phyloP scores from a whole-genome alignment of 1,140 invertebrate genomes.

The Bombus fervidus region DNA sequence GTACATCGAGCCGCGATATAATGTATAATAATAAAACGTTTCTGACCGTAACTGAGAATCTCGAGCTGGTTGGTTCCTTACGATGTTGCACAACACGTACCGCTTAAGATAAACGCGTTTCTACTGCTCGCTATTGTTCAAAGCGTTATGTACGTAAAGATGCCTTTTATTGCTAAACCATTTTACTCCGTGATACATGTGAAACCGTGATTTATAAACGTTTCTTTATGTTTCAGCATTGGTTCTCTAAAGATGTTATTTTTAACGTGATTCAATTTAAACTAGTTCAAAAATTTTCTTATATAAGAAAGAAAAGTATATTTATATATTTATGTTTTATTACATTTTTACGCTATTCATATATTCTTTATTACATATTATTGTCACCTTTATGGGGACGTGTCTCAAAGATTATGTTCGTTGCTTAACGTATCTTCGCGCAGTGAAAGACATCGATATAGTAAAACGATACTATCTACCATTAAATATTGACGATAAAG shows the following conservation, averaged over 20 bases:
- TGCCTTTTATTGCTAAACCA: neutral
- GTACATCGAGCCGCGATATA: constrained; percentile 69
- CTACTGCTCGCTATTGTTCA: constrained; percentile 1
- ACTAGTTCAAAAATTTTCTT: neutral
- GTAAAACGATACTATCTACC: neutral
- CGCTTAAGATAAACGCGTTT: constrained; percentile 53
- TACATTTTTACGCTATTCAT: neutral
- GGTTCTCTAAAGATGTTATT: neutral
- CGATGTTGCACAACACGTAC: constrained; percentile 57
- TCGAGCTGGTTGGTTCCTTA: constrained; percentile 67
- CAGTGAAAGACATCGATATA: neutral
- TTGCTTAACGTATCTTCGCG: neutral
- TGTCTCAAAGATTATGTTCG: neutral
- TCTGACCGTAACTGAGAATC: constrained; percentile 55
- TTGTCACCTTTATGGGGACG: neutral
- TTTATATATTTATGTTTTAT: neutral
- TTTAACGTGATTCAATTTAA: neutral
- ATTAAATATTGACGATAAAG: constrained; percentile 22
- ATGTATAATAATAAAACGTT: constrained; percentile 67
- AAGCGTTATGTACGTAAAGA: neutral
- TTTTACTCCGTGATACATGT: neutral
- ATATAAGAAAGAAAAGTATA: neutral
- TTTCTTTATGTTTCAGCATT: neutral
- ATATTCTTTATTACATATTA: neutral
- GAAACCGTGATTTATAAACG: neutral